A percentile compares a stretch with the other conserved stretches of the same genome.
phyloP scores from a whole-genome alignment of 2,113 vertebrate genomes.

The Potamarius usumacintae region DNA sequence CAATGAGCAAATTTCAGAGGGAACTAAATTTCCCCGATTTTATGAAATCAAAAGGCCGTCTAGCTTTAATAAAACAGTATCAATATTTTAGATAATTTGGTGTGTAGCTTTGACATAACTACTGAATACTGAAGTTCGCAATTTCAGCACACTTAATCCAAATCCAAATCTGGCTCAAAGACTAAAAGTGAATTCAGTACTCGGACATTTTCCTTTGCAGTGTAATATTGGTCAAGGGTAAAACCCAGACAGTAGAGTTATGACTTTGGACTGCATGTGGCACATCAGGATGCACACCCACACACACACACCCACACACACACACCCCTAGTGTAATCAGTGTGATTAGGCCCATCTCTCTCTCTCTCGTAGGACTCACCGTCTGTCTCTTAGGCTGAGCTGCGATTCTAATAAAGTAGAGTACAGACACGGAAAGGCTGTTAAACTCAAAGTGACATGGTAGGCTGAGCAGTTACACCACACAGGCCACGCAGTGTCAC shows the following conservation, averaged over 20 bases:
- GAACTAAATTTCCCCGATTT: too few relatives aligned
- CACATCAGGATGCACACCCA: constrained; percentile 56
- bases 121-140: neutral
- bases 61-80: neutral
- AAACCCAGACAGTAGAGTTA: constrained; percentile 69
- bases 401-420: constrained; percentile 43
- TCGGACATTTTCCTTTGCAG: constrained; percentile 44
- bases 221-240: constrained; percentile 74
- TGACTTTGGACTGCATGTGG: constrained; percentile 47
- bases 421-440: constrained; percentile 61
- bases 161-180: neutral
- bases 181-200: constrained; percentile 14
- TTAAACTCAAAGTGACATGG: constrained; percentile 75
- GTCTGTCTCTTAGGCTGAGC: constrained; percentile 58
- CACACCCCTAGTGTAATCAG: constrained; percentile 58
- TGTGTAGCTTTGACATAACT: neutral
- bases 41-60: too few relatives aligned
- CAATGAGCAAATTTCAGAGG: too few relatives aligned
- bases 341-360: constrained; percentile 59
- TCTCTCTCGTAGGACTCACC: constrained; percentile 43
- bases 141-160: neutral
- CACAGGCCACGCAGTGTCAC: constrained; percentile 64
- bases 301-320: constrained; percentile 35
- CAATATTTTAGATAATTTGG: neutral
- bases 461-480: constrained; percentile 62